phyloP scores from a whole-genome alignment of 1,140 invertebrate species.

The Berghia stephanieae region DNA sequence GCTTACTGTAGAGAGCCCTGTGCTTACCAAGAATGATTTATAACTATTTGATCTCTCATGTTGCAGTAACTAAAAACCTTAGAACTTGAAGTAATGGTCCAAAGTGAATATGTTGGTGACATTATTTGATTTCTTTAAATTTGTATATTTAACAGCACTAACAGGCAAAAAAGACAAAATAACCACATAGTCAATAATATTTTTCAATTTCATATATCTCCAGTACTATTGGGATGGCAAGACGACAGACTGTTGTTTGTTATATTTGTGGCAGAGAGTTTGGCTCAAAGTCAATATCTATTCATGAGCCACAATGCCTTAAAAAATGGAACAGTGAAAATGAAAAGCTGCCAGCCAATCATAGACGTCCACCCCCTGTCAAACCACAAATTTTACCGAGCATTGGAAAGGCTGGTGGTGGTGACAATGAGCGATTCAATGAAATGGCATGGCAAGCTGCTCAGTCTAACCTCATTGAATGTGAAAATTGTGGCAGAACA shows the following conservation, averaged over 20 bases:
- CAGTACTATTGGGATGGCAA: no score
- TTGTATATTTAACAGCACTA: no score
- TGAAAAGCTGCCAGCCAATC: slow-evolving; percentile 71
- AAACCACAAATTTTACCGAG: slow-evolving; percentile 69
- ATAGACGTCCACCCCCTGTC: slow-evolving; percentile 72
- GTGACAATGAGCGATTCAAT: slow-evolving; percentile 56
- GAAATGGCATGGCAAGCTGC: slow-evolving; percentile 63
- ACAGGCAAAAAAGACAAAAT: no score
- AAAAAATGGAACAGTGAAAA: slow-evolving; percentile 80
- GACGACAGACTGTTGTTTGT: slow-evolving; percentile 58
- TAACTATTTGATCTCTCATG: no score
- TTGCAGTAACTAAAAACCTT: no score
- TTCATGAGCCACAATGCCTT: slow-evolving; percentile 82
- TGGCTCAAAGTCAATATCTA: slow-evolving; percentile 72
- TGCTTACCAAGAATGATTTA: no score
- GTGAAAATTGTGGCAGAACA: slow-evolving; percentile 75
- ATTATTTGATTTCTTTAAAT: no score
- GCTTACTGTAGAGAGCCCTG: no score
- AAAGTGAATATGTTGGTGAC: no score
- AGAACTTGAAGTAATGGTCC: no score
- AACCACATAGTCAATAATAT: no score
- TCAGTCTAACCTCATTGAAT: slow-evolving; percentile 73
- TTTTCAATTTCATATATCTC: no score
- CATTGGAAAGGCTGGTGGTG: slow-evolving; percentile 36
- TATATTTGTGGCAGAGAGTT: slow-evolving; percentile 68